Evolutionary conservation across 2,113 vertebrate genomes (phyloP).

Genomic region (Pelecanoides urinatrix): DNA sequence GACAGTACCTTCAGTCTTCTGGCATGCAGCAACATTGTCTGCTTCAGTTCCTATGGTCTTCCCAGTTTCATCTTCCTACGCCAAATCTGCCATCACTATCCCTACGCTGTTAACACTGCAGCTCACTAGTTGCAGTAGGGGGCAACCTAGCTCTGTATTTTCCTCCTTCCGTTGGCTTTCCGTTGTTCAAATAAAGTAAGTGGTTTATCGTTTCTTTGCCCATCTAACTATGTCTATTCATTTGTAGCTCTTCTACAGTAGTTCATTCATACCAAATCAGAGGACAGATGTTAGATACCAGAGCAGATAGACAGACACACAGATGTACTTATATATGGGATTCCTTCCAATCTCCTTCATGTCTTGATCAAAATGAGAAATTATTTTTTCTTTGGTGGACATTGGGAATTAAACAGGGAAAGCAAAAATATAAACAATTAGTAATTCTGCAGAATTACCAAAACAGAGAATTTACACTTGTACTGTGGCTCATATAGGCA

Average conservation of each 20-base stretch:
- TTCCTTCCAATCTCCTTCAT: background rate
- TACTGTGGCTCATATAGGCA: background rate
- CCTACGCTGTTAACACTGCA: background rate
- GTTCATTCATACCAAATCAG: background rate
- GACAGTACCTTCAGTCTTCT: background rate
- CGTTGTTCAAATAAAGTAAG: background rate
- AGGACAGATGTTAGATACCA: background rate
- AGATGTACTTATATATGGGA: background rate
- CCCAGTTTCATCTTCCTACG: background rate
- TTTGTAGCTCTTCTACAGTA: background rate
- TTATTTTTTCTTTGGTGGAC: background rate
- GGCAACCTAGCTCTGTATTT: background rate
- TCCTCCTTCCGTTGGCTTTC: background rate
- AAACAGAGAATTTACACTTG: background rate
- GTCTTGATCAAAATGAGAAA: background rate
- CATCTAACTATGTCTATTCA: background rate
- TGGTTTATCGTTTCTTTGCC: background rate
- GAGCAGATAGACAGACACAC: background rate
- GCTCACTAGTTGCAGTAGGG: background rate
- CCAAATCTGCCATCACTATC: background rate
- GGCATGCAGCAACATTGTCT: background rate
- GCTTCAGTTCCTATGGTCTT: background rate
- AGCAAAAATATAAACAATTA: background rate
- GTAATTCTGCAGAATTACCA: background rate
- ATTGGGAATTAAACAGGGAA: background rate